Evolutionary conservation across 2,888 invertebrate genomes (phyloP).

Genomic region (Diplazon laetatorius): DNA sequence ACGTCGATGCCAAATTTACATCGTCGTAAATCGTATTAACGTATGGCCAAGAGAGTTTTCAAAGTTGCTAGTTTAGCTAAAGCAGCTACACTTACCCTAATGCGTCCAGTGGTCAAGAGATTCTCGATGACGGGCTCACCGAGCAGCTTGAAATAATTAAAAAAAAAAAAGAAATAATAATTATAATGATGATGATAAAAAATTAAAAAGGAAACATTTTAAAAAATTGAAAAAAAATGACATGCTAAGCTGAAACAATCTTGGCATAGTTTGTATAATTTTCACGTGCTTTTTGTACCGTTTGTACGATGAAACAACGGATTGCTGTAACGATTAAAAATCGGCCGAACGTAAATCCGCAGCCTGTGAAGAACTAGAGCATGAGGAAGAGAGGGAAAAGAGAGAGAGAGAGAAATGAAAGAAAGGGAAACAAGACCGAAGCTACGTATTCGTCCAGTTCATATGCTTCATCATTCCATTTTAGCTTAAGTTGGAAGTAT

Average conservation of each 20-base stretch:
- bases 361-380: slow-evolving; percentile 7
- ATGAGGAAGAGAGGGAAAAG: background rate
- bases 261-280: slow-evolving; percentile 56
- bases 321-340: slow-evolving; percentile 43
- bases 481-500: slow-evolving; percentile 49
- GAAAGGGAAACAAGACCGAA: slow-evolving; percentile 46
- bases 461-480: slow-evolving; percentile 64
- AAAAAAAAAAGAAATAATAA: slow-evolving; percentile 25
- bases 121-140: slow-evolving; percentile 30
- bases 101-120: slow-evolving; percentile 25
- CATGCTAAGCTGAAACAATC: slow-evolving; percentile 52
- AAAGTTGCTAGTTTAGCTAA: slow-evolving; percentile 26
- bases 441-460: slow-evolving; percentile 59
- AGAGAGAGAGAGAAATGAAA: slow-evolving; percentile 6
- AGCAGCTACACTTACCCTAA: slow-evolving; percentile 34
- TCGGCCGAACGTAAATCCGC: slow-evolving; percentile 24
- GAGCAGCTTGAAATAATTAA: slow-evolving; percentile 26
- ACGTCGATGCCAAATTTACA: slow-evolving; percentile 8
- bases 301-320: slow-evolving; percentile 56
- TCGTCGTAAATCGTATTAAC: slow-evolving; percentile 34
- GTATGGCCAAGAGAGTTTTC: slow-evolving; percentile 41
- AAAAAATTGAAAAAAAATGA: slow-evolving; percentile 15
- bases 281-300: slow-evolving; percentile 67
- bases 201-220: background rate
- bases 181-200: background rate